A percentile compares a stretch with the other conserved stretches of the same genome.
phyloP scores from a whole-genome alignment of 2,888 invertebrate genomes.

The Steromphala cineraria region DNA sequence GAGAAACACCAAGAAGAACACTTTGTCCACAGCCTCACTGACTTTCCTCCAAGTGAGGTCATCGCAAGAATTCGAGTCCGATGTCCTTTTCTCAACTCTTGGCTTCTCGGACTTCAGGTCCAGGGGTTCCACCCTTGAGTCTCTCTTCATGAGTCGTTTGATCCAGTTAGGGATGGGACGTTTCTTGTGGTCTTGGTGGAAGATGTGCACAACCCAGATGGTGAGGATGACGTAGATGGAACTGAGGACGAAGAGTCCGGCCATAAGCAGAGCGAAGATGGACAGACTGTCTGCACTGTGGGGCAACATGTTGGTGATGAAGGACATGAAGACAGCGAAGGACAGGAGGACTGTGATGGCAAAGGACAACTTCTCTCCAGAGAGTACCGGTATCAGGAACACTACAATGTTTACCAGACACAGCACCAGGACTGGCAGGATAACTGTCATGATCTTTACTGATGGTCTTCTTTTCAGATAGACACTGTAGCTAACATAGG shows the following conservation, averaged over 20 bases:
- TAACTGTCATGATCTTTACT: not conserved
- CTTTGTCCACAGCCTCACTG: not conserved
- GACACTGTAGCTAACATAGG: not conserved
- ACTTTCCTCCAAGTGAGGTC: not conserved
- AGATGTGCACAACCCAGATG: not conserved
- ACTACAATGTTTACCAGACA: not conserved
- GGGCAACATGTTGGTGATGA: not conserved
- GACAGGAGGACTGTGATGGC: not conserved
- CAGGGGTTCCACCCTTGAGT: not conserved
- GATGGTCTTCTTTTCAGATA: not conserved
- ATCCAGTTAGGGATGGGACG: not conserved
- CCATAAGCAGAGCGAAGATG: not conserved
- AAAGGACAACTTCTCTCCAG: slow-evolving; percentile 13
- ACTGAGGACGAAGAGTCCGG: not conserved
- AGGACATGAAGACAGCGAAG: not conserved
- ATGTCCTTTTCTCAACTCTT: too few relatives aligned
- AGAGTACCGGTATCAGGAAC: not conserved
- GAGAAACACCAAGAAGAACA: not conserved
- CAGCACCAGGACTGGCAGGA: slow-evolving; percentile 6
- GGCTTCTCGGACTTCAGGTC: not conserved
- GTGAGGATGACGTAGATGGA: not conserved
- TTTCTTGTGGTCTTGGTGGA: not conserved
- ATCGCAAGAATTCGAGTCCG: too few relatives aligned
- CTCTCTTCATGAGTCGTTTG: not conserved
- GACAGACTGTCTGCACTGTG: not conserved